These are phyloP conservation scores for Euura lappo DNA, from an alignment of 1,140 invertebrate species.

Conservation along the genomic window DNA sequence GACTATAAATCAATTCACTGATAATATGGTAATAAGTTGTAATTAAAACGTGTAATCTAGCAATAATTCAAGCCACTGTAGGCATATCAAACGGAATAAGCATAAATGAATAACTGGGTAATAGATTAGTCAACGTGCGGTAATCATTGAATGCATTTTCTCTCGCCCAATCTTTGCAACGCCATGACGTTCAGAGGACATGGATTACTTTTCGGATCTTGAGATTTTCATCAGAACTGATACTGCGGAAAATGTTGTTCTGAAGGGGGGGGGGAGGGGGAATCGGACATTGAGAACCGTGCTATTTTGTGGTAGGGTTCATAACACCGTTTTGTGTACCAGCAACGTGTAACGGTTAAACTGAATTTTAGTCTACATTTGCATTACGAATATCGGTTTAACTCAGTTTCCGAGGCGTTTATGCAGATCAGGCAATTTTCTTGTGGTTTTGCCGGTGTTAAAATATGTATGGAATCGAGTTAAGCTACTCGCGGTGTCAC, in stretches of 20 bases:
- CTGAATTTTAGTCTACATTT: neutral
- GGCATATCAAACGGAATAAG: conserved; percentile 58
- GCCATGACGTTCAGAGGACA: neutral
- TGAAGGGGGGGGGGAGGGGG: neutral
- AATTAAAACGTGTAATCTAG: conserved; percentile 58
- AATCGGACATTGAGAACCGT: neutral
- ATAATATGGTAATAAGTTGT: conserved; percentile 59
- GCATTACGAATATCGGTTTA: conserved; percentile 30
- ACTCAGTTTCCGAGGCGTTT: conserved; percentile 53
- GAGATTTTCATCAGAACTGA: neutral
- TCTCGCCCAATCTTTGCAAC: conserved; percentile 13
- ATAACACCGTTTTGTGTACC: neutral
- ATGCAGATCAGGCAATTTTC: conserved; percentile 60
- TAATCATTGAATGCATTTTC: conserved; percentile 31
- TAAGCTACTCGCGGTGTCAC: conserved; percentile 45
- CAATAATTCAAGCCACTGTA: conserved; percentile 58
- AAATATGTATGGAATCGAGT: conserved; percentile 62
- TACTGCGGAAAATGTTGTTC: too few relatives aligned
- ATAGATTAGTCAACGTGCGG: conserved; percentile 56
- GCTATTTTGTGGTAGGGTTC: neutral
- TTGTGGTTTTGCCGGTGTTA: conserved; percentile 58
- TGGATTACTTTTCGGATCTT: neutral
- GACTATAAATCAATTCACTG: conserved; percentile 24
- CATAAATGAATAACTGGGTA: conserved; percentile 60
- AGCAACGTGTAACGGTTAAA: conserved; percentile 7